phyloP scores from a whole-genome alignment of 2,888 invertebrate species.

The Tribolium freemani region DNA sequence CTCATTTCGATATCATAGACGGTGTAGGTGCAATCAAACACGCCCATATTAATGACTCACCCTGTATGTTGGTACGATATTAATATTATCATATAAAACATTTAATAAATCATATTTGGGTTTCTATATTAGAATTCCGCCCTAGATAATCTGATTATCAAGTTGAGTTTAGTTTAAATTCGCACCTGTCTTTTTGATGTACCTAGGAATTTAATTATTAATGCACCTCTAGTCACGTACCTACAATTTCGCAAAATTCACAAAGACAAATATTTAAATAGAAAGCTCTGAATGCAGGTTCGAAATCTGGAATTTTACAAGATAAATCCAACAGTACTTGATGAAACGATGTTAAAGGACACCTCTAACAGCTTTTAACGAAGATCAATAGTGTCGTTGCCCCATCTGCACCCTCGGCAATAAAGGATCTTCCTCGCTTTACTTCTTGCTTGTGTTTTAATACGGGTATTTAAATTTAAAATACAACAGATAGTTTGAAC shows the following conservation, averaged over 20 bases:
- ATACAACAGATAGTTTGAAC: slow-evolving; percentile 4
- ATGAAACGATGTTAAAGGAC: slow-evolving; percentile 30
- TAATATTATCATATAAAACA: too few species aligned
- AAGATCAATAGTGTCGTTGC: slow-evolving; percentile 34
- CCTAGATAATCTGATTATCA: too few species aligned
- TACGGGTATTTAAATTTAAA: slow-evolving; percentile 28
- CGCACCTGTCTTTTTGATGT: neutral
- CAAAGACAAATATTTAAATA: slow-evolving; percentile 25
- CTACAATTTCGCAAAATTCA: slow-evolving; percentile 2
- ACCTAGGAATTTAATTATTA: slow-evolving; percentile 11
- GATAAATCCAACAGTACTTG: slow-evolving; percentile 16
- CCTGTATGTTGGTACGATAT: too few species aligned
- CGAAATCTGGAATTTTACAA: slow-evolving; percentile 22
- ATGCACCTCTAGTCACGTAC: neutral
- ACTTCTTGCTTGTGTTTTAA: slow-evolving; percentile 26
- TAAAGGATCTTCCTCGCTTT: slow-evolving; percentile 21
- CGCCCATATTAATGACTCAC: too few species aligned
- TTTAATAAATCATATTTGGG: too few species aligned
- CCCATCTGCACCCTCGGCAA: slow-evolving; percentile 23
- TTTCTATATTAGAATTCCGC: too few species aligned
- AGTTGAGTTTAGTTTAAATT: neutral
- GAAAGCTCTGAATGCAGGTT: slow-evolving; percentile 9
- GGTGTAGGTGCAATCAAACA: too few species aligned
- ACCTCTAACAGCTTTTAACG: slow-evolving; percentile 35
- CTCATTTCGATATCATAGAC: too few species aligned